A percentile compares a stretch with the other conserved stretches of the same genome.
Evolutionary conservation across 1,140 invertebrate species (phyloP).

Genomic region (Chelonus insularis): DNA sequence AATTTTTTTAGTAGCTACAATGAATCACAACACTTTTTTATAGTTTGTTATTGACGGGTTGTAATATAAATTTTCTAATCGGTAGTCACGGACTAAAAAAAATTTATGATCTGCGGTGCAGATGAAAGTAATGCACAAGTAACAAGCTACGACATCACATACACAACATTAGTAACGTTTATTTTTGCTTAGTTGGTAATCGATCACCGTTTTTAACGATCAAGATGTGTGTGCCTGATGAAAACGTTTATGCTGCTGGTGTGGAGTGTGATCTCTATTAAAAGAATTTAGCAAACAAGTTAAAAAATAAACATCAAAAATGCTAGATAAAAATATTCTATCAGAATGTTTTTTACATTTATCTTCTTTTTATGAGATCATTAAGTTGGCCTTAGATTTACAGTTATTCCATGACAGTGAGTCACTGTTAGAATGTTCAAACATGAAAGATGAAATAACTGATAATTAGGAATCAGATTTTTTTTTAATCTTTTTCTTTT

Average conservation of each 20-base stretch:
- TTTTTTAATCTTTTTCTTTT: too few relatives aligned
- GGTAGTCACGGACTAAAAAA: neutral
- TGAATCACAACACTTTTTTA: neutral
- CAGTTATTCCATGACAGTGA: too few relatives aligned
- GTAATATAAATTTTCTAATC: neutral
- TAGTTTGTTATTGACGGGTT: neutral
- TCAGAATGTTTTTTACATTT: too few relatives aligned
- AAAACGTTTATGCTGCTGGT: neutral
- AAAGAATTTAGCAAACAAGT: too few relatives aligned
- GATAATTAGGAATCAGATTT: too few relatives aligned
- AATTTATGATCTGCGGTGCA: neutral
- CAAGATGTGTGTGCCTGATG: neutral
- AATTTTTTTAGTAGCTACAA: neutral
- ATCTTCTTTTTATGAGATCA: too few relatives aligned
- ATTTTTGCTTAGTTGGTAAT: neutral
- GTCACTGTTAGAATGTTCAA: too few relatives aligned
- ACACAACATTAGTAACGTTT: neutral
- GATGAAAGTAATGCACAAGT: slow-evolving; percentile 4
- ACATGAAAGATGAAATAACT: too few relatives aligned
- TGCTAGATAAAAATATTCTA: too few relatives aligned
- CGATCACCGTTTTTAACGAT: slow-evolving; percentile 2
- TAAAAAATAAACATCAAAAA: too few relatives aligned
- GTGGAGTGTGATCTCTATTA: too few relatives aligned
- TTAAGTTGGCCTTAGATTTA: too few relatives aligned
- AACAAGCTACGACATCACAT: slow-evolving; percentile 4